A percentile compares a stretch with the other conserved stretches of the same genome.
phyloP scores from a whole-genome alignment of 2,888 invertebrate species.

The Synergus japonicus region DNA sequence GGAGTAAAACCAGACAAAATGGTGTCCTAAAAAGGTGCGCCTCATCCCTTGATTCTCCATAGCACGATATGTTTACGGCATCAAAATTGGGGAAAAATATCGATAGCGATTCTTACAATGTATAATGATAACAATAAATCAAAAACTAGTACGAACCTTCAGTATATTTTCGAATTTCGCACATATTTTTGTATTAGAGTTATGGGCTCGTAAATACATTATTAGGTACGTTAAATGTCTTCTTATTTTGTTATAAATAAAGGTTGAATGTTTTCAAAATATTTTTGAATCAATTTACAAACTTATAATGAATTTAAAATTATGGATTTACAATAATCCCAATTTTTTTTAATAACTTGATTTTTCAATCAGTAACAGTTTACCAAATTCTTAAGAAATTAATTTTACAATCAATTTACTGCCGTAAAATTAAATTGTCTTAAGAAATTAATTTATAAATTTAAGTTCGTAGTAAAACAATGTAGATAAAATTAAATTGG shows the following conservation, averaged over 20 bases:
- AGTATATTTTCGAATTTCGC: slow-evolving; percentile 40
- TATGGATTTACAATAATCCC: no score
- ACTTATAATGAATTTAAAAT: no score
- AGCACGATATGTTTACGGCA: slow-evolving; percentile 16
- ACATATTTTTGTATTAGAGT: background rate
- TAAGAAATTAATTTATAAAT: no score
- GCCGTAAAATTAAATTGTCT: no score
- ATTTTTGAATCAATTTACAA: no score
- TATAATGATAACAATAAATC: slow-evolving; percentile 28
- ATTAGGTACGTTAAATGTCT: background rate
- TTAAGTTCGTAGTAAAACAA: no score
- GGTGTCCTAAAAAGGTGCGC: slow-evolving; percentile 64
- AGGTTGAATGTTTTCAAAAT: no score
- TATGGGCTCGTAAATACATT: background rate
- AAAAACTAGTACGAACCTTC: background rate
- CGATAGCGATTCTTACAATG: slow-evolving; percentile 43
- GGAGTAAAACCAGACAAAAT: slow-evolving; percentile 69
- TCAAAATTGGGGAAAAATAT: background rate
- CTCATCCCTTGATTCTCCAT: slow-evolving; percentile 43
- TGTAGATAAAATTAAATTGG: no score
- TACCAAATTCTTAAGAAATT: no score
- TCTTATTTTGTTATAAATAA: background rate
- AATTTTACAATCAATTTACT: no score
- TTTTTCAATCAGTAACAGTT: no score
- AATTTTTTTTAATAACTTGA: no score